These are phyloP conservation scores for Rugalucina vietnamica DNA, from an alignment of 2,888 invertebrate genomes.

Conservation along the genomic window DNA sequence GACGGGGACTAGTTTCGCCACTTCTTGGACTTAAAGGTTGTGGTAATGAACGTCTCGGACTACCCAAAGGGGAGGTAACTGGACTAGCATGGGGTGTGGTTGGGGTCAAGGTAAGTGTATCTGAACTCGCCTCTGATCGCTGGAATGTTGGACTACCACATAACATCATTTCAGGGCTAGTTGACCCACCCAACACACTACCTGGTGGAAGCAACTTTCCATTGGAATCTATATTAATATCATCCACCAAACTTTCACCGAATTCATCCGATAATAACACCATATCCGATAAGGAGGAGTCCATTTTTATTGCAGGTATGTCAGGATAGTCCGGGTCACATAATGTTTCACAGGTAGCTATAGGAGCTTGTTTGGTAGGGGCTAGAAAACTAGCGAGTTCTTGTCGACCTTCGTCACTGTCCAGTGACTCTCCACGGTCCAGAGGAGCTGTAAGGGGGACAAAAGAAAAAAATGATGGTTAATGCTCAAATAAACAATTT, in stretches of 20 bases:
- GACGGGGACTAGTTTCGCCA: slow-evolving; percentile 70
- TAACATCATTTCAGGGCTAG: slow-evolving; percentile 73
- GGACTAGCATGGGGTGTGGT: slow-evolving; percentile 79
- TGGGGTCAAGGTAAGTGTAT: slow-evolving; percentile 80
- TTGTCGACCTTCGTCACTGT: slow-evolving; percentile 69
- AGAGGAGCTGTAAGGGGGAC: slow-evolving; percentile 40
- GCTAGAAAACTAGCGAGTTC: slow-evolving; percentile 70
- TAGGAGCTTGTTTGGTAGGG: slow-evolving; percentile 82
- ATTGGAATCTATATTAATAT: slow-evolving; percentile 63
- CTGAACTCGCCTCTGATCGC: slow-evolving; percentile 79
- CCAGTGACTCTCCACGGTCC: slow-evolving; percentile 71
- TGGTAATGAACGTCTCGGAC: slow-evolving; percentile 74
- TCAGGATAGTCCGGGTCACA: slow-evolving; percentile 73
- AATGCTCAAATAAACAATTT: too few relatives aligned
- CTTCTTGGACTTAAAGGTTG: slow-evolving; percentile 66
- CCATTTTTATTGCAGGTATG: slow-evolving; percentile 75
- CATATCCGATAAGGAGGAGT: slow-evolving; percentile 66
- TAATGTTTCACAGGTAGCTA: slow-evolving; percentile 83
- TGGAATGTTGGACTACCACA: slow-evolving; percentile 65
- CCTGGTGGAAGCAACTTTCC: slow-evolving; percentile 64
- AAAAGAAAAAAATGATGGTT: background rate
- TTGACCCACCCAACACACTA: slow-evolving; percentile 48
- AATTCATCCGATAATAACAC: slow-evolving; percentile 69
- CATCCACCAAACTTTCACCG: slow-evolving; percentile 74
- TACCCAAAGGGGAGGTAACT: slow-evolving; percentile 75